Percentiles rank a stretch among this genome's conserved stretches.
These are phyloP conservation scores for Oscheius onirici DNA, from an alignment of 2,888 invertebrate species.

Conservation along the genomic window DNA sequence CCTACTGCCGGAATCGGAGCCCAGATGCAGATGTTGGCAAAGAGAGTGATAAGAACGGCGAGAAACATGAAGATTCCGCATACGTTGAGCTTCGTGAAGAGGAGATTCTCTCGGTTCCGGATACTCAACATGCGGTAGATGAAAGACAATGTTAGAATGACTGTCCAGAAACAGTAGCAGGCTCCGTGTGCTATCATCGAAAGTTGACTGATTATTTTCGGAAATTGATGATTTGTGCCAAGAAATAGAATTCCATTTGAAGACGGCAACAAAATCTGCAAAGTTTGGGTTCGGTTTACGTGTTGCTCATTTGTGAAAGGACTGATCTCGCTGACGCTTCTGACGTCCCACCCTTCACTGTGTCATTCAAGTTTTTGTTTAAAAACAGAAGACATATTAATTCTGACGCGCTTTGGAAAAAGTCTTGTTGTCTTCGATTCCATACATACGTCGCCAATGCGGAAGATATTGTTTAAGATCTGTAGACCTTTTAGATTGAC, in stretches of 20 bases:
- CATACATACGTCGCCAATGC: background rate
- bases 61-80: constrained; percentile 5
- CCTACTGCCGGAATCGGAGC: constrained; percentile 3
- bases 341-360: background rate
- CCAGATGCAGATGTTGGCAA: constrained; percentile 9
- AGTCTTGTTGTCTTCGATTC: background rate
- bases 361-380: background rate
- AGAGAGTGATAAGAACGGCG: background rate
- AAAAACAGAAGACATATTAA: too few relatives aligned
- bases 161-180: constrained; percentile 19
- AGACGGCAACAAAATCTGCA: constrained; percentile 19
- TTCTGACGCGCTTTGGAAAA: background rate
- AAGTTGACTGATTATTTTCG: constrained; percentile 8
- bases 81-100: constrained; percentile 12
- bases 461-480: background rate
- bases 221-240: constrained; percentile 1
- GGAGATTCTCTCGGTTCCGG: constrained; percentile 2
- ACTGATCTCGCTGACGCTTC: too few relatives aligned
- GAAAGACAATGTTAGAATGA: constrained; percentile 19
- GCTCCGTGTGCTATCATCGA: constrained; percentile 20
- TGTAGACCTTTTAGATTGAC: too few relatives aligned
- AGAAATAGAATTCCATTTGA: constrained; percentile 24
- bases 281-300: background rate
- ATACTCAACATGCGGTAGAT: constrained; percentile 19
- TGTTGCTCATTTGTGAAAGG: too few relatives aligned